Conservation (phyloP, 2,797 vertebrate genomes). For the Cryptoblepharus egeriae region DNA sequence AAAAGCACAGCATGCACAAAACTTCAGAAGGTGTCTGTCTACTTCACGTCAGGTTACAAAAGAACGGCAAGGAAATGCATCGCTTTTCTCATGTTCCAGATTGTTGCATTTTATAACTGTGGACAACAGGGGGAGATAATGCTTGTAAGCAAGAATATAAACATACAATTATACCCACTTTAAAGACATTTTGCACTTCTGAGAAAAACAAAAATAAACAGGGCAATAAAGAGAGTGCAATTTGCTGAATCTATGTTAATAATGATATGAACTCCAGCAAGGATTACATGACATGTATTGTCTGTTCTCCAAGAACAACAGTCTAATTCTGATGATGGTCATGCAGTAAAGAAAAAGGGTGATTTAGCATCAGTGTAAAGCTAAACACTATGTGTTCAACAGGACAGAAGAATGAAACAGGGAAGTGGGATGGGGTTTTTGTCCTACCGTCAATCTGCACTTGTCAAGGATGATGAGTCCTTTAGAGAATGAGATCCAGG, state of each 20-base stretch:
- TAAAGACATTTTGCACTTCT: not conserved
- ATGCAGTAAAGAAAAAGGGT: not conserved
- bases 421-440: constrained; percentile 22
- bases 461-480: not conserved
- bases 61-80: constrained; percentile 56
- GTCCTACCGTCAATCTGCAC: not conserved
- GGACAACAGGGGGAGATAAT: constrained; percentile 70
- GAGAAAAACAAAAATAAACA: constrained; percentile 15
- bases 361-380: constrained; percentile 5
- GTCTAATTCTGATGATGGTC: too few relatives aligned
- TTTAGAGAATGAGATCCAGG: not conserved
- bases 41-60: constrained; percentile 63
- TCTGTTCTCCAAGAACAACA: not conserved
- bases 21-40: constrained; percentile 72
- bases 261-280: not conserved
- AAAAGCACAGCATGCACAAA: constrained; percentile 69
- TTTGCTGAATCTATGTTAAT: constrained; percentile 1
- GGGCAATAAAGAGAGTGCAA: constrained; percentile 33
- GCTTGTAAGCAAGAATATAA: constrained; percentile 36
- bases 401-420: constrained; percentile 8
- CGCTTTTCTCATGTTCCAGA: constrained; percentile 52
- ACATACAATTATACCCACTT: not conserved
- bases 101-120: constrained; percentile 59
- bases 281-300: not conserved
- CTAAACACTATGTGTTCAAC: not conserved